Conservation (phyloP, 1,140 invertebrate species). For the Archegozetes longisetosus region DNA sequence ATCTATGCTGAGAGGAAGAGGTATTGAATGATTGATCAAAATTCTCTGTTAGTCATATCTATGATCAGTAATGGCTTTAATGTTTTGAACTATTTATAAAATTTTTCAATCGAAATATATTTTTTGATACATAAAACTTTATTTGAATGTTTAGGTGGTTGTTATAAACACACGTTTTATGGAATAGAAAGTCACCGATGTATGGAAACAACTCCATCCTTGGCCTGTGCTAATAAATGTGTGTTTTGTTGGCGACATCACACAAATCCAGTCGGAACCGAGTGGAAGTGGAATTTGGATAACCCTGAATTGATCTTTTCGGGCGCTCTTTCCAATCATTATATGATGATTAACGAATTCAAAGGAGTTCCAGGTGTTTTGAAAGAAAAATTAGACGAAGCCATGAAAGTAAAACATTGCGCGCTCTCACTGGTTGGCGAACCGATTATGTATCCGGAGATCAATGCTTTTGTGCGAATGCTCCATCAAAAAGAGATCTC, state of each 20-base stretch:
- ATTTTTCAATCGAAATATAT: background rate
- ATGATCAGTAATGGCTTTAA: too few species aligned
- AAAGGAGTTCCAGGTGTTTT: constrained; percentile 47
- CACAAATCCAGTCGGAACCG: constrained; percentile 50
- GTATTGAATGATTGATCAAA: too few species aligned
- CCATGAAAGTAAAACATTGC: constrained; percentile 37
- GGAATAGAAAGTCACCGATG: constrained; percentile 46
- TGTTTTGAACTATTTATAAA: too few species aligned
- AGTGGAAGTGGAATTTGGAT: constrained; percentile 50
- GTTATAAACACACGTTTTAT: constrained; percentile 51
- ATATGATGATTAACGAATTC: constrained; percentile 43
- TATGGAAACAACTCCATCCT: constrained; percentile 46
- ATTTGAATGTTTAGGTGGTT: constrained; percentile 30
- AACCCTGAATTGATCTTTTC: constrained; percentile 37
- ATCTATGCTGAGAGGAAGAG: constrained; percentile 44
- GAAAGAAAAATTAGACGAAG: constrained; percentile 29
- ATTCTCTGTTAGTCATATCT: too few species aligned
- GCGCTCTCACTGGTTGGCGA: constrained; percentile 48
- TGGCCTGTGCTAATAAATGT: constrained; percentile 50
- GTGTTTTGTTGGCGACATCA: constrained; percentile 51
- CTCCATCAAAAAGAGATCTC: constrained; percentile 40
- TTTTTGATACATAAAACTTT: background rate
- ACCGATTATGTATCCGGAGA: constrained; percentile 50
- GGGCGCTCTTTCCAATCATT: constrained; percentile 38
- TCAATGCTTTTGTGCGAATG: constrained; percentile 39